Conservation (phyloP, 2,113 vertebrate genomes). For the Calyptommatus sinebrachiatus region DNA sequence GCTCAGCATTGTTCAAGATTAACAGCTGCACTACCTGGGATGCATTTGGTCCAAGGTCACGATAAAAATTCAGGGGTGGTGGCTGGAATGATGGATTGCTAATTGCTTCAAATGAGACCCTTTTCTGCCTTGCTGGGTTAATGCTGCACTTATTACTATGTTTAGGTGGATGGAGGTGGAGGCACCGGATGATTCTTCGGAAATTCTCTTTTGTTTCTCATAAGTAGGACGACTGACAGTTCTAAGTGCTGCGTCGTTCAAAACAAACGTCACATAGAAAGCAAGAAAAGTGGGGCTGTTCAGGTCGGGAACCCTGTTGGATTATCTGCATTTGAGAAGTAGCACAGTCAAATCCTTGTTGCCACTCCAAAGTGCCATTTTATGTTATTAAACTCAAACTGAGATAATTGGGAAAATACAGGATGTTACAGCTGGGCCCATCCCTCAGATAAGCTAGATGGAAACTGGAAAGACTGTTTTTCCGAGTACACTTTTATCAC, state of each 20-base stretch:
- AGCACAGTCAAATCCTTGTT: slow-evolving; percentile 43
- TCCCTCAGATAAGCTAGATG: not conserved
- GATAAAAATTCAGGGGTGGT: slow-evolving; percentile 37
- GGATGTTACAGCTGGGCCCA: slow-evolving; percentile 25
- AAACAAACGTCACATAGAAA: slow-evolving; percentile 68
- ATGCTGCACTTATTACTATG: slow-evolving; percentile 60
- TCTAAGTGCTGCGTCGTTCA: slow-evolving; percentile 65
- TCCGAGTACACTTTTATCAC: no score
- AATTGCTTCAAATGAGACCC: slow-evolving; percentile 63
- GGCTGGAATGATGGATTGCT: slow-evolving; percentile 57
- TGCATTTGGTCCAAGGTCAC: slow-evolving; percentile 55
- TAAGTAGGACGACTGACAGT: slow-evolving; percentile 71
- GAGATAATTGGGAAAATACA: slow-evolving; percentile 33
- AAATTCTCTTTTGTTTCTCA: slow-evolving; percentile 67
- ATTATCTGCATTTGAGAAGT: slow-evolving; percentile 55
- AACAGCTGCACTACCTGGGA: slow-evolving; percentile 50
- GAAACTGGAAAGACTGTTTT: not conserved
- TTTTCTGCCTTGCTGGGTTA: slow-evolving; percentile 57
- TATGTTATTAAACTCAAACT: slow-evolving; percentile 58
- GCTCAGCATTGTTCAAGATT: slow-evolving; percentile 43
- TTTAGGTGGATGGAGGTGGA: slow-evolving; percentile 48
- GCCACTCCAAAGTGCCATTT: not conserved
- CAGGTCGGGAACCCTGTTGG: slow-evolving; percentile 61
- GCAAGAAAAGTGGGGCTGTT: slow-evolving; percentile 46
- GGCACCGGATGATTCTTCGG: slow-evolving; percentile 65